phyloP scores from a whole-genome alignment of 2,888 invertebrate genomes.

The Strigamia maritima region DNA sequence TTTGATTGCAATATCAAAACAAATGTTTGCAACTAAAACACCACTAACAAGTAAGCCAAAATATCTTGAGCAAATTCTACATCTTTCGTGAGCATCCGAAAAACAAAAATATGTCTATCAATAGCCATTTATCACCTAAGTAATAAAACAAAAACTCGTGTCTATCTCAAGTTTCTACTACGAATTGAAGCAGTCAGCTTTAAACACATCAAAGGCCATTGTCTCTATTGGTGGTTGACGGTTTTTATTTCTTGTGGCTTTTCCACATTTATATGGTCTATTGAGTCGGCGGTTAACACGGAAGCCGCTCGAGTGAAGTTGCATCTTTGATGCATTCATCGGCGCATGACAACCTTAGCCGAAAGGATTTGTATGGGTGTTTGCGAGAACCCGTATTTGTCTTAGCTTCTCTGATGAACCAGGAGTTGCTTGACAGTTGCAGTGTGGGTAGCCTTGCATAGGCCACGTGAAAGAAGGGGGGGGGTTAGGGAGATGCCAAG shows the following conservation, averaged over 20 bases:
- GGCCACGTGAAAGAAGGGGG: background rate
- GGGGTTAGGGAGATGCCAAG: background rate
- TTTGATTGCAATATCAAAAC: too few relatives aligned
- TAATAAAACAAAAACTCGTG: too few relatives aligned
- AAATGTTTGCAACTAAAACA: too few relatives aligned
- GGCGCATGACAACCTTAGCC: background rate
- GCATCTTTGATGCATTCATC: slow-evolving; percentile 4
- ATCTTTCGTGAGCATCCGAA: too few relatives aligned
- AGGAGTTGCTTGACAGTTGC: slow-evolving; percentile 2
- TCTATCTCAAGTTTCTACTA: too few relatives aligned
- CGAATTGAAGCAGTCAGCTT: too few relatives aligned
- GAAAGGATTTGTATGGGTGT: slow-evolving; percentile 1
- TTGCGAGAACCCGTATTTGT: slow-evolving; percentile 4
- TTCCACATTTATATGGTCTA: background rate
- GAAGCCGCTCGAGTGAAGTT: background rate
- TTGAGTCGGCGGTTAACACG: background rate
- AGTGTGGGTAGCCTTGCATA: background rate
- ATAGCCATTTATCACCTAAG: too few relatives aligned
- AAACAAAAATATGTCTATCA: too few relatives aligned
- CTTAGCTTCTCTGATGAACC: background rate
- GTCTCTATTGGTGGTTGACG: background rate
- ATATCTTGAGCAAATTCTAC: too few relatives aligned
- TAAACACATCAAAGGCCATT: background rate
- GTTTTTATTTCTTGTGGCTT: background rate
- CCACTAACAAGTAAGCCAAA: too few relatives aligned